Percentiles rank a stretch among this genome's conserved stretches.
Conservation (phyloP, 1,140 invertebrate species). For the Eumaeus atala region DNA sequence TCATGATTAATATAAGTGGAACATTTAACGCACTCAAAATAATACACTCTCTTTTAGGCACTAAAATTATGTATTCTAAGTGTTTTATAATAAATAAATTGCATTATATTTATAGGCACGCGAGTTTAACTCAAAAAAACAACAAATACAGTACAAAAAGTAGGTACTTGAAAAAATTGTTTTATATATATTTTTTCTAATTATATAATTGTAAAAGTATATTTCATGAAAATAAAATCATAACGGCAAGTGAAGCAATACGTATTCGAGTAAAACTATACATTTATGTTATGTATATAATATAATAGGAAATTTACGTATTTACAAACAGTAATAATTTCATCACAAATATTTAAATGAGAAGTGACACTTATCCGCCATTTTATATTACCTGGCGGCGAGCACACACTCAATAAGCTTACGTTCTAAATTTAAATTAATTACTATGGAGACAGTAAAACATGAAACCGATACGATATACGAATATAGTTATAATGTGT, state of each 20-base stretch:
- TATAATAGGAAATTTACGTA: constrained; percentile 27
- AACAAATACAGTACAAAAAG: constrained; percentile 37
- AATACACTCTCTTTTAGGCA: constrained; percentile 7
- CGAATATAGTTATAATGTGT: too few species aligned
- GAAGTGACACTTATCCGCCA: too few species aligned
- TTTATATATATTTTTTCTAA: constrained; percentile 14
- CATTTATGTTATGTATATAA: constrained; percentile 28
- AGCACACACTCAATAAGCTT: too few species aligned
- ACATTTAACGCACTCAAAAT: neutral
- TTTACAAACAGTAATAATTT: constrained; percentile 39
- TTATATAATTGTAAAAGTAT: constrained; percentile 15
- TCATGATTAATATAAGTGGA: constrained; percentile 21
- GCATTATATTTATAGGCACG: constrained; percentile 24
- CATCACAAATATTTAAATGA: constrained; percentile 25
- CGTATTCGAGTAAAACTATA: constrained; percentile 39
- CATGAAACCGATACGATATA: too few species aligned
- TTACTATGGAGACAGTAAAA: too few species aligned
- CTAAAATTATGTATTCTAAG: neutral
- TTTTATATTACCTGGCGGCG: too few species aligned
- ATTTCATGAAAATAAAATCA: constrained; percentile 8
- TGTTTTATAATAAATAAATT: constrained; percentile 8
- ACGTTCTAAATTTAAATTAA: too few species aligned
- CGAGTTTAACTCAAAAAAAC: constrained; percentile 65
- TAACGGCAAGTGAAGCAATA: constrained; percentile 37
- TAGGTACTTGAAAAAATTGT: constrained; percentile 15